phyloP scores from a whole-genome alignment of 2,797 vertebrate genomes.

The Arctocebus calabarensis region DNA sequence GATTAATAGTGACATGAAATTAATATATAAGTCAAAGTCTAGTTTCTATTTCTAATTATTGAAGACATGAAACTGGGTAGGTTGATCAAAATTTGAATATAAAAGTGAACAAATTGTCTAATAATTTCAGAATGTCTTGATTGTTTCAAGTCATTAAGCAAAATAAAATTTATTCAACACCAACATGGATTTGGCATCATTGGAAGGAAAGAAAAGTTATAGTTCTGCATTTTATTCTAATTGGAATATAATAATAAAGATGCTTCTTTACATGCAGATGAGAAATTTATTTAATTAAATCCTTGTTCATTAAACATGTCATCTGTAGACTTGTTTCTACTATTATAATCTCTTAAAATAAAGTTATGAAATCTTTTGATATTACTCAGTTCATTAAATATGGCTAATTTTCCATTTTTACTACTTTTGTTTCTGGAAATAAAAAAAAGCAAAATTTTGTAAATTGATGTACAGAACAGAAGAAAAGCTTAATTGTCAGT shows the following conservation, averaged over 20 bases:
- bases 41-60: conserved; percentile 37
- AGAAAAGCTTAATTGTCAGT: conserved; percentile 44
- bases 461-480: not conserved
- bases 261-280: not conserved
- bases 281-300: conserved; percentile 54
- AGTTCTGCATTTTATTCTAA: not conserved
- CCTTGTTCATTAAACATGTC: not conserved
- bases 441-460: conserved; percentile 40
- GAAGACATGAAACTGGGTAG: not conserved
- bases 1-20: not conserved
- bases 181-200: not conserved
- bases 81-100: not conserved
- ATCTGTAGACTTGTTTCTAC: conserved; percentile 21
- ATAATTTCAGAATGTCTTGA: conserved; percentile 1
- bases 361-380: conserved; percentile 39
- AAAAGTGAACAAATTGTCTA: conserved; percentile 9
- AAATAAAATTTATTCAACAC: conserved; percentile 2
- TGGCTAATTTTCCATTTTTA: conserved; percentile 67
- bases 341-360: conserved; percentile 34
- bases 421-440: conserved; percentile 64
- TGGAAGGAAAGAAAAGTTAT: not conserved
- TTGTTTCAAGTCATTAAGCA: conserved; percentile 26
- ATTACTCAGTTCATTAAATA: conserved; percentile 71
- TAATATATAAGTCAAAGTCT: conserved; percentile 27
- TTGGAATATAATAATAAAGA: conserved; percentile 8